A percentile compares a stretch with the other conserved stretches of the same genome.
Conservation (phyloP, 2,113 vertebrate species). For the Mohoua ochrocephala region DNA sequence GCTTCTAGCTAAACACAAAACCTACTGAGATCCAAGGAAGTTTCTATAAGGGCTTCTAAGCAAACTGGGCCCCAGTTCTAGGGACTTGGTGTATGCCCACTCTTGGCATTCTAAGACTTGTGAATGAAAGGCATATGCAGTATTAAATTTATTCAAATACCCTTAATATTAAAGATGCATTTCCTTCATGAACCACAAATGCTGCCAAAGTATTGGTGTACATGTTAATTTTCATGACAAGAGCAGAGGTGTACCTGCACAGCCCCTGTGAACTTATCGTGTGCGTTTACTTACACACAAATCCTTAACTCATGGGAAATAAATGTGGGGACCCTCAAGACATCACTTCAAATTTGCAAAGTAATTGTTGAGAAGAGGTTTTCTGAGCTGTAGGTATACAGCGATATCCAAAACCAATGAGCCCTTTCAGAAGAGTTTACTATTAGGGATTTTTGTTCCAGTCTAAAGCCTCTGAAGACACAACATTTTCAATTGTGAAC, state of each 20-base stretch:
- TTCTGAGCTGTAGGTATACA: neutral
- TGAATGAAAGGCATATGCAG: neutral
- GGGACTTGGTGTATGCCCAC: neutral
- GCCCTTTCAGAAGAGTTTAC: neutral
- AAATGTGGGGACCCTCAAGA: neutral
- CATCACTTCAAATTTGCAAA: neutral
- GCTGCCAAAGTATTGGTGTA: neutral
- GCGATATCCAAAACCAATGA: neutral
- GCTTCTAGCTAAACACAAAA: neutral
- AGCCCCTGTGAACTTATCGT: neutral
- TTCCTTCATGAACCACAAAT: neutral
- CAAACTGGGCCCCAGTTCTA: neutral
- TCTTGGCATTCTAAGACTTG: neutral
- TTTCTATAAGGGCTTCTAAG: neutral
- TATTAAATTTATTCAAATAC: neutral
- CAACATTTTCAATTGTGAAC: neutral
- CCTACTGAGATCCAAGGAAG: neutral
- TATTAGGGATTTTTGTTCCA: neutral
- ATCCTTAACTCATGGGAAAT: neutral
- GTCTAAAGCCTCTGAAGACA: neutral
- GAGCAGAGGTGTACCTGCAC: neutral
- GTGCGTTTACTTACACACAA: accelerated
- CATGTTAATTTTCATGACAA: neutral
- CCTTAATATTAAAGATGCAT: neutral
- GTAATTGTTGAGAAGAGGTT: neutral